Percentiles rank a stretch among this genome's conserved stretches.
Evolutionary conservation across 2,888 invertebrate genomes (phyloP).

Genomic region (Conops quadrifasciatus): DNA sequence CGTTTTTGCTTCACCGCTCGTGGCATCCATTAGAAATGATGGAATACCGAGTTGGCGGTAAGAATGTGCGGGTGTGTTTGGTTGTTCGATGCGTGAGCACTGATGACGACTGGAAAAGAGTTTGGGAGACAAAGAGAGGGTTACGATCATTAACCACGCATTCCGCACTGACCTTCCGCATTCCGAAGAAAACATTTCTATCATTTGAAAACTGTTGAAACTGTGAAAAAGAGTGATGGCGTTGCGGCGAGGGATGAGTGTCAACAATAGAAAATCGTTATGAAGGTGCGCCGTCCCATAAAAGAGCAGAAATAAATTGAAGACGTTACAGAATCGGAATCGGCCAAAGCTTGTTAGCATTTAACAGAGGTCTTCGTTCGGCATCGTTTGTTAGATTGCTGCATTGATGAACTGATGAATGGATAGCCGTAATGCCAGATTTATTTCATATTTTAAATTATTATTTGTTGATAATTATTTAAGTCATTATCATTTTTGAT

Average conservation of each 20-base stretch:
- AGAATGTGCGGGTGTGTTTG: not conserved
- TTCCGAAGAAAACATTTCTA: slow-evolving; percentile 17
- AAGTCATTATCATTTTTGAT: too few species aligned
- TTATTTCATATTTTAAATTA: too few species aligned
- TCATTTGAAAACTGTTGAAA: not conserved
- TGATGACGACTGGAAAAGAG: not conserved
- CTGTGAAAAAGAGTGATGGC: slow-evolving; percentile 5
- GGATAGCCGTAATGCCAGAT: too few species aligned
- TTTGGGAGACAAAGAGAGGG: not conserved
- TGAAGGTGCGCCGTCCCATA: not conserved
- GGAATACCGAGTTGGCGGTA: slow-evolving; percentile 10
- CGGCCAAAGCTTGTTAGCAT: too few species aligned
- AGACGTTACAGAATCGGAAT: not conserved
- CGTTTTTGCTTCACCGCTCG: slow-evolving; percentile 5
- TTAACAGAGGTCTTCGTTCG: too few species aligned
- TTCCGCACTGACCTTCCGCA: slow-evolving; percentile 26
- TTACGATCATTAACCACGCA: slow-evolving; percentile 23
- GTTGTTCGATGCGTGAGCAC: not conserved
- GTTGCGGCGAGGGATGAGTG: not conserved
- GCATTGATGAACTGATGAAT: too few species aligned
- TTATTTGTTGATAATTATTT: too few species aligned
- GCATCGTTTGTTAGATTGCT: too few species aligned
- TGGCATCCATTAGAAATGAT: slow-evolving; percentile 20
- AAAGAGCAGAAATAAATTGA: not conserved
- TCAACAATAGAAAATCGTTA: slow-evolving; percentile 16